Base-by-base conservation (phyloP, 2,888 invertebrate genomes). In the Octonoba sinensis region DNA sequence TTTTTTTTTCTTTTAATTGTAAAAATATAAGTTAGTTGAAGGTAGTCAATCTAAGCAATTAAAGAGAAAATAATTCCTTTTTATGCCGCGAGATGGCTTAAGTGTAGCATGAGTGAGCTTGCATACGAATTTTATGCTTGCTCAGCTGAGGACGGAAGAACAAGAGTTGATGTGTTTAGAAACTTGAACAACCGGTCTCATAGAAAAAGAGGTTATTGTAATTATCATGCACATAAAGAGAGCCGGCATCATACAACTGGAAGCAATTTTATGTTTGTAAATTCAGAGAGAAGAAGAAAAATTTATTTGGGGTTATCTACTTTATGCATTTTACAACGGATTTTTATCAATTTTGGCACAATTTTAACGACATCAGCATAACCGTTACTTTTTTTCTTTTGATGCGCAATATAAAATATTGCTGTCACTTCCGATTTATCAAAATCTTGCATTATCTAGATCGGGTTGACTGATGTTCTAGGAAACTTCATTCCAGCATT, bases 51-150 rank as follows among this genome's bases (percentile, higher is more conserved):
- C 3, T 54, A 18, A 36, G 24, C 11, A 51, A 27, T 12, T 12
- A 54, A 24, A 12, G 15, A 22, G 20, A 44, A 56, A 20, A n/a
- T 65, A 74, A 65, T 59, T 75, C 47, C 20, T 27, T 59, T 75
- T 75, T 47, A 16, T 59, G 20, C 57, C 75, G n/a, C 12, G 36
- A 75, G 75, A 75, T 75, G 75, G 75, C 75, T 75, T 65, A 15
- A 49, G 57, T 8, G 18, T 75, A 57, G 75, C 59, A n/a, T 12
- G 22, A 57, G 24, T 24, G 20, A 22, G 24, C 27, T 24, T 24
- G 27, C 22, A 60, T 60, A 24, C 16, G 27, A 60, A 36, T 36
- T 36, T 60, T 54, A 6, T 54, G 54, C 8, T 54, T 54, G 16
- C 20, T 54, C 54, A 54, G 54, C 54, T 54, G 54, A n/a, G 20